A percentile compares a stretch with the other conserved stretches of the same genome.
Evolutionary conservation across 2,113 vertebrate species (phyloP).

Genomic region (Saguinus midas): DNA sequence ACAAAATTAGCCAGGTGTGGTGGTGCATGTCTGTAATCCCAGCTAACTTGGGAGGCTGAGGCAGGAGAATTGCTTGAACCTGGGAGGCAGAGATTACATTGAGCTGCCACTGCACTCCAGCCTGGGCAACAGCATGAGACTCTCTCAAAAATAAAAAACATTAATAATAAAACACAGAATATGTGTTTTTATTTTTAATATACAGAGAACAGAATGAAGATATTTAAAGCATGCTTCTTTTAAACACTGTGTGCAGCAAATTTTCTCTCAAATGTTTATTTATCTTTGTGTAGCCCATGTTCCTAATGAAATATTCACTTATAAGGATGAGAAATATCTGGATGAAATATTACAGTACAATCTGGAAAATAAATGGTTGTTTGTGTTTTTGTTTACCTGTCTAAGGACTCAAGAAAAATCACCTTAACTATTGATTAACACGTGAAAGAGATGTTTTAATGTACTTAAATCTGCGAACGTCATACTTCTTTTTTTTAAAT

Average conservation of each 20-base stretch:
- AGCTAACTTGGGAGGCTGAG: too few species aligned
- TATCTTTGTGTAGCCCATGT: neutral
- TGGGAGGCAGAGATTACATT: too few species aligned
- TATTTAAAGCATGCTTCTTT: neutral
- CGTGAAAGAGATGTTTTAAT: neutral
- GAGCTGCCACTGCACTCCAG: too few species aligned
- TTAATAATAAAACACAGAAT: too few species aligned
- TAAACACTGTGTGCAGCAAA: neutral
- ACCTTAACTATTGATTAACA: neutral
- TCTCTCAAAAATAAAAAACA: too few species aligned
- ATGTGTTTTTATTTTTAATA: neutral
- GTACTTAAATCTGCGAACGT: neutral
- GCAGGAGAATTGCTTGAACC: too few species aligned
- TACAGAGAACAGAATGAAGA: neutral
- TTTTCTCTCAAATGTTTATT: neutral
- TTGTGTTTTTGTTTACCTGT: neutral
- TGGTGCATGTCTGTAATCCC: too few species aligned
- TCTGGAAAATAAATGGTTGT: neutral
- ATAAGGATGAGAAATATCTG: neutral
- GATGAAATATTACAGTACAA: neutral
- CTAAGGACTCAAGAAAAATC: neutral
- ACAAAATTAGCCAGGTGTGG: too few species aligned
- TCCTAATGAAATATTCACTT: neutral
- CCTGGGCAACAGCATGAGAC: rapidly evolving
- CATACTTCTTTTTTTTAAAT: neutral